phyloP scores from a whole-genome alignment of 1,140 invertebrate species.

The Calephelis nemesis region DNA sequence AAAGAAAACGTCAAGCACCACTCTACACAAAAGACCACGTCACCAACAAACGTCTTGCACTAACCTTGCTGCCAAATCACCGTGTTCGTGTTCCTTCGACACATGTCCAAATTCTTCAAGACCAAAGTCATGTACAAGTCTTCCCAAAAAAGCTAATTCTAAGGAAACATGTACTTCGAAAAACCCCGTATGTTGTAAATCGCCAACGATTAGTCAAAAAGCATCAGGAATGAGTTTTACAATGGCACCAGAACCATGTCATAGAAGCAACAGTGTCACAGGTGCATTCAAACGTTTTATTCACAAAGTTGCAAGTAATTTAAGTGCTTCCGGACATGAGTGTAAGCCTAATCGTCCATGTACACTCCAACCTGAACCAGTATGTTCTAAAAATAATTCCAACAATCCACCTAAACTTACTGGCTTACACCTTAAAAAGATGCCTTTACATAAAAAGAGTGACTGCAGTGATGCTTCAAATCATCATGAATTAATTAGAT shows the following conservation, averaged over 20 bases:
- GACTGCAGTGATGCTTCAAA: constrained; percentile 24
- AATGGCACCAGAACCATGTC: constrained; percentile 17
- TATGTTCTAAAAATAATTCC: constrained; percentile 21
- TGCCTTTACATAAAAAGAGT: constrained; percentile 33
- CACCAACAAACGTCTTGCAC: neutral
- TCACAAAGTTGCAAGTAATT: constrained; percentile 18
- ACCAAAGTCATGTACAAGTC: neutral
- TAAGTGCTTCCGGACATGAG: constrained; percentile 12
- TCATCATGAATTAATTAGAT: constrained; percentile 26
- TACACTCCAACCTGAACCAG: constrained; percentile 23
- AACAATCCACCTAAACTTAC: constrained; percentile 25
- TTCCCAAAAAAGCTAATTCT: neutral
- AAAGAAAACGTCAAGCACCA: no score
- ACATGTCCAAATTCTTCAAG: neutral
- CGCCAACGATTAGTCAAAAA: constrained; percentile 17
- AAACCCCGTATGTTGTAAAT: neutral
- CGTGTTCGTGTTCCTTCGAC: neutral
- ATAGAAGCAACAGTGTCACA: constrained; percentile 2
- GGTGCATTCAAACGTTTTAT: constrained; percentile 19
- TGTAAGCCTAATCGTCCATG: no score
- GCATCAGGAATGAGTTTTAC: constrained; percentile 25
- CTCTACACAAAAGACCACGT: no score
- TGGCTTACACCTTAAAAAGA: constrained; percentile 39
- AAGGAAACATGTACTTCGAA: neutral
- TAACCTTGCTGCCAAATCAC: neutral